Evolutionary conservation across 2,113 vertebrate genomes (phyloP), one percentile per base, ranked within the genome.

Genomic region (Neogale vison): DNA sequence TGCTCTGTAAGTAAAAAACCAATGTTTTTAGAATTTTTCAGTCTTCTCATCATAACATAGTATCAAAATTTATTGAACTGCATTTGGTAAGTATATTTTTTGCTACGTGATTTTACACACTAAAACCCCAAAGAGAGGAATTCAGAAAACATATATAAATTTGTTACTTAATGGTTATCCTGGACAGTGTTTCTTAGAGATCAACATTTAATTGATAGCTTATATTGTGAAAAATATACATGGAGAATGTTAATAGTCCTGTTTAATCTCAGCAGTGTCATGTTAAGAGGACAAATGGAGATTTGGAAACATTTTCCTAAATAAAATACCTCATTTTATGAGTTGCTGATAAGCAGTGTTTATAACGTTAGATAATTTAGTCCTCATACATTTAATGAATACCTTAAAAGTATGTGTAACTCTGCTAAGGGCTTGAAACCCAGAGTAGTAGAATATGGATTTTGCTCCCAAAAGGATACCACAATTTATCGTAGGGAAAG

Each of bases 21-120:
- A 7, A 23, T 50, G 85, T 96, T 89, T 92, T 97, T 89, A 0
- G 20, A 97, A 52, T 93, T 77, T 88, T 69, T 76, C 0, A 63
- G 23, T 90, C 91, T 98, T 90, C 29, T 96, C 34, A 6, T 82
- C 77, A 96, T 93, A 90, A 24, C 8, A 6, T 85, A 82, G 88
- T 96, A 90, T 86, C 84, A 63, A 6, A 9, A 91, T 59, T 88
- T 92, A 59, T 34, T 88, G 57, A 97, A 52, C 95, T 96, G 82
- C 55, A 98, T 93, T 95, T 79, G 21, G 7, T 97, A 95, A 96
- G 94, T 98, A 6, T 86, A 63, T 59, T 93, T 98, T 96, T 98
- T 65, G 4, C 79, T 95, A 39, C 15, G 47, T 26, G 14, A 17
- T 92, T 97, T 83, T 92, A 80, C 23, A 81, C 55, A 93, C 84